Percentiles rank a stretch among this genome's conserved stretches.
These are phyloP conservation scores for Hippocampus comes DNA, from an alignment of 2,113 vertebrate genomes.

Conservation along the genomic window DNA sequence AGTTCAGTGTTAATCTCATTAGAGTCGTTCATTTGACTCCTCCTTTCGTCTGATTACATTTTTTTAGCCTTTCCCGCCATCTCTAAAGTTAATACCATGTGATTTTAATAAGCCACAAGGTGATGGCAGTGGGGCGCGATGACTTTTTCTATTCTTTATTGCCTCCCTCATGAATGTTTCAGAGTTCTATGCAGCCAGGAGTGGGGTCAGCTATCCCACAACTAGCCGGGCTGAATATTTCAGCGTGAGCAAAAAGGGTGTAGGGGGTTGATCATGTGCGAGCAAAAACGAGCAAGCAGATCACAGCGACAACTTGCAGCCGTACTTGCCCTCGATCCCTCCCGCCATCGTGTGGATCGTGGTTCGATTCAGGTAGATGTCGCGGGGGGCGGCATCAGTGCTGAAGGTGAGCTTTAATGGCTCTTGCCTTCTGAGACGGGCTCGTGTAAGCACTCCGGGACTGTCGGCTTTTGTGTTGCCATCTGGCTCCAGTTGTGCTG, in stretches of 20 bases:
- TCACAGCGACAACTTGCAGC: conserved; percentile 17
- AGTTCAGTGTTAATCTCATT: conserved; percentile 68
- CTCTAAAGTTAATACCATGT: conserved; percentile 72
- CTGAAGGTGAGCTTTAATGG: conserved; percentile 59
- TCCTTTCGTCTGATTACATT: conserved; percentile 74
- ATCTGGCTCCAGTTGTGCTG: conserved; percentile 73
- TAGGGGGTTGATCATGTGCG: not conserved
- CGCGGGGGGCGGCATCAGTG: conserved; percentile 35
- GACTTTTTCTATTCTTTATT: conserved; percentile 55
- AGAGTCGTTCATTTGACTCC: conserved; percentile 73
- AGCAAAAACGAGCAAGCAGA: conserved; percentile 1
- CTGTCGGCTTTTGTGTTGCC: conserved; percentile 70
- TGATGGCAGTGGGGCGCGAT: conserved; percentile 57
- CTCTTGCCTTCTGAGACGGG: conserved; percentile 55
- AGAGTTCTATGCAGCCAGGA: conserved; percentile 44
- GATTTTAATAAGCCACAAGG: conserved; percentile 76
- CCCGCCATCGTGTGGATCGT: conserved; percentile 31
- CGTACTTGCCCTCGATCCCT: conserved; percentile 13
- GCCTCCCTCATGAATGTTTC: conserved; percentile 69
- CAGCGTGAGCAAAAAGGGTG: conserved; percentile 34
- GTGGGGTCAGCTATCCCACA: conserved; percentile 44
- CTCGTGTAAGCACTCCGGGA: conserved; percentile 60
- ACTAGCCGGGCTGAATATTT: conserved; percentile 39
- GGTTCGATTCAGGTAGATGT: conserved; percentile 54
- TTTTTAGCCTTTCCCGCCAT: conserved; percentile 68